phyloP scores from a whole-genome alignment of 1,140 invertebrate genomes.

The Habropoda laboriosa region DNA sequence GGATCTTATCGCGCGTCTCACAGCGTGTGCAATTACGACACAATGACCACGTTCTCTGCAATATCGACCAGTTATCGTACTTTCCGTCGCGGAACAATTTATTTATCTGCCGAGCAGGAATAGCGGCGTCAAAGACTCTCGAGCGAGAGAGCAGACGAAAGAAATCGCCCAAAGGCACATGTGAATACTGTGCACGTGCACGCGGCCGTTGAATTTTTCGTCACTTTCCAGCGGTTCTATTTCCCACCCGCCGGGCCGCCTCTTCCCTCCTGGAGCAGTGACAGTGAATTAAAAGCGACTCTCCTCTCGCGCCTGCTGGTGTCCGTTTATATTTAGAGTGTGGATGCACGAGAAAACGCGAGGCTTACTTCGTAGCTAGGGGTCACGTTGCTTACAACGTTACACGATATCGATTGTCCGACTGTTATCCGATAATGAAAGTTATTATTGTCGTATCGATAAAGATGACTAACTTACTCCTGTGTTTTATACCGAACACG shows the following conservation, averaged over 20 bases:
- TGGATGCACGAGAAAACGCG: neutral
- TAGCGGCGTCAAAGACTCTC: neutral
- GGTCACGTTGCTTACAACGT: slow-evolving; percentile 34
- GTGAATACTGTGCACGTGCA: neutral
- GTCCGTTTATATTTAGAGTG: slow-evolving; percentile 40
- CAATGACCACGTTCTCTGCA: slow-evolving; percentile 29
- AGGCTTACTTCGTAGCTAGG: neutral
- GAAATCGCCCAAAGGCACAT: neutral
- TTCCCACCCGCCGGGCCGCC: neutral
- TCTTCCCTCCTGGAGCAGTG: slow-evolving; percentile 46
- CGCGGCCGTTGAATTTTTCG: slow-evolving; percentile 41
- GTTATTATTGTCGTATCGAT: slow-evolving; percentile 26
- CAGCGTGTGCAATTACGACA: slow-evolving; percentile 12
- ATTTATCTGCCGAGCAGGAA: slow-evolving; percentile 26
- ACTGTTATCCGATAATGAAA: slow-evolving; percentile 32
- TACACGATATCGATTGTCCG: slow-evolving; percentile 6
- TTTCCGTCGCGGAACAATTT: slow-evolving; percentile 15
- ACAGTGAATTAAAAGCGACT: slow-evolving; percentile 39
- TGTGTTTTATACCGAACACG: neutral
- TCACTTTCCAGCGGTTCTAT: slow-evolving; percentile 14
- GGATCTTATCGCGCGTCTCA: slow-evolving; percentile 5
- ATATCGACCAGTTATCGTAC: slow-evolving; percentile 41
- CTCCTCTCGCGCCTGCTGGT: neutral
- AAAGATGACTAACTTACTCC: neutral
- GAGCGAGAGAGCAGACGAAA: slow-evolving; percentile 4